Evolutionary conservation across 2,797 vertebrate species (phyloP).

Genomic region (Acrossocheilus wenchowensis): DNA sequence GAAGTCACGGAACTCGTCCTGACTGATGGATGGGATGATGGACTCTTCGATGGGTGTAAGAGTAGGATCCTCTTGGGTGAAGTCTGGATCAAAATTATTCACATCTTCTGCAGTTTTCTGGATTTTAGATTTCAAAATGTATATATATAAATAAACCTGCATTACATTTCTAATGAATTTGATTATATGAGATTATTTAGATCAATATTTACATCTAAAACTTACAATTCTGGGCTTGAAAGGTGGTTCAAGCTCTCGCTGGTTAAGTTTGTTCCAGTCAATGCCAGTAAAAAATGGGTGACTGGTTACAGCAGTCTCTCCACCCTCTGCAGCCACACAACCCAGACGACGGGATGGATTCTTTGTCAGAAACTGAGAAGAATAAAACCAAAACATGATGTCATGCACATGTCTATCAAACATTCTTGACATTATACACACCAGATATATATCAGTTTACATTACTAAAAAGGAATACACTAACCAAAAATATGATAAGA

Average conservation of each 20-base stretch:
- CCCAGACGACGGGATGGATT: conserved; percentile 90
- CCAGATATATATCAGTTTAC: neutral
- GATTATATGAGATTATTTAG: neutral
- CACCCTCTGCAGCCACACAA: conserved; percentile 83
- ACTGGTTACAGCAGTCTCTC: conserved; percentile 84
- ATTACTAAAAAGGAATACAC: neutral
- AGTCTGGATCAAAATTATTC: conserved; percentile 99
- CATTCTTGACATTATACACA: neutral
- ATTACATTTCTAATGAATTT: neutral
- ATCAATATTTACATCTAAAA: conserved; percentile 51
- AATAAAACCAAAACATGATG: conserved; percentile 33
- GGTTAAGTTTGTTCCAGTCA: conserved; percentile 91
- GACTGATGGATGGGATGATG: conserved; percentile 88
- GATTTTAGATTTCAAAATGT: neutral
- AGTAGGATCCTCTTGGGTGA: conserved; percentile 93
- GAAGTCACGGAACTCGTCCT: conserved; percentile 96
- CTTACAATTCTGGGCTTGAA: conserved; percentile 96
- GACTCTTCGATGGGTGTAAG: conserved; percentile 93
- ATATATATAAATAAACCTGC: neutral
- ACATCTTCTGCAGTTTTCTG: conserved; percentile 96
- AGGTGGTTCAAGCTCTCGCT: conserved; percentile 89
- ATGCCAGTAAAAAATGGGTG: conserved; percentile 90
- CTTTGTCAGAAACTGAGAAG: conserved; percentile 92
- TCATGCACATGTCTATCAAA: neutral
- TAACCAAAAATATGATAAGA: neutral